phyloP scores from a whole-genome alignment of 2,888 invertebrate genomes.

The Drosophila ochracea region DNA sequence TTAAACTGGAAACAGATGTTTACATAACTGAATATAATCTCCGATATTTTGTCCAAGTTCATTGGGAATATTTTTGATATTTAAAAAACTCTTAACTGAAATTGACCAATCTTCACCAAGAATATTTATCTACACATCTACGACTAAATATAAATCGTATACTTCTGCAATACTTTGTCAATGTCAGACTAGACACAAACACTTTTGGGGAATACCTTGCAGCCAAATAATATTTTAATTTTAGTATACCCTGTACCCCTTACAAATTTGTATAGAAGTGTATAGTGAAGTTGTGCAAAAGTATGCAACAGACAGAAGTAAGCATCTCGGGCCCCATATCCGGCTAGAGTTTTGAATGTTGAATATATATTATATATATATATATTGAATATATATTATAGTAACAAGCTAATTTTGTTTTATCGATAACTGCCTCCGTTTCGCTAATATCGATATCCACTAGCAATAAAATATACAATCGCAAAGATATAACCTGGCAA shows the following conservation, averaged over 20 bases:
- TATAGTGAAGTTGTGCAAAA: background rate
- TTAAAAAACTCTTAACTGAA: background rate
- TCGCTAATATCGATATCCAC: background rate
- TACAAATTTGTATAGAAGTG: background rate
- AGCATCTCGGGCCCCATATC: too few relatives aligned
- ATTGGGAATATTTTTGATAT: background rate
- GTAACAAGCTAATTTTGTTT: background rate
- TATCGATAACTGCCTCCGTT: background rate
- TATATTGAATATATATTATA: background rate
- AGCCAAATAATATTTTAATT: background rate
- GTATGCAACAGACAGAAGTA: background rate
- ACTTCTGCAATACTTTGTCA: constrained; percentile 1
- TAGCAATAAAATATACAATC: background rate
- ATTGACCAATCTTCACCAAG: background rate
- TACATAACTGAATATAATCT: background rate
- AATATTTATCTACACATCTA: background rate
- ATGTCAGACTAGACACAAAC: background rate
- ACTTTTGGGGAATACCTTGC: constrained; percentile 43
- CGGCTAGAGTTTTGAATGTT: background rate
- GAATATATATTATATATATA: too few relatives aligned
- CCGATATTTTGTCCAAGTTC: background rate
- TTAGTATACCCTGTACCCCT: background rate
- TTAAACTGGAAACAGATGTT: background rate
- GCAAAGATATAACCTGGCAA: background rate
- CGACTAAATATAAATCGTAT: background rate